Evolutionary conservation across 2,888 invertebrate species (phyloP).

Genomic region (Siphlonurus alternatus): DNA sequence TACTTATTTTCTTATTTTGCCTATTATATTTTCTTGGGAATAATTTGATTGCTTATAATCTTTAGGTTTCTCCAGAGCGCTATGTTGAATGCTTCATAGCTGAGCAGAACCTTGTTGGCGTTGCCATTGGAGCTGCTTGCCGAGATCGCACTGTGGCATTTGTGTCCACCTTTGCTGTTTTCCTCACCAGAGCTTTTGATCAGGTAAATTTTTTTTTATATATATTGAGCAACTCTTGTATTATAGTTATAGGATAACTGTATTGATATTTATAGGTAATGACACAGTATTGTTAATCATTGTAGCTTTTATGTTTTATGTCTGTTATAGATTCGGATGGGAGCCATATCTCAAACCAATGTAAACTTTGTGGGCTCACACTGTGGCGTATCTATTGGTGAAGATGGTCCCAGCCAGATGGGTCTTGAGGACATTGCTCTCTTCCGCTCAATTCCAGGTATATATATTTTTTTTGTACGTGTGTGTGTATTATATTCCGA

Average conservation of each 20-base stretch:
- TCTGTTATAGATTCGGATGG: slow-evolving; percentile 85
- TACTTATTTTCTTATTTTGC: no score
- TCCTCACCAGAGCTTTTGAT: slow-evolving; percentile 92
- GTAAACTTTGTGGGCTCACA: slow-evolving; percentile 95
- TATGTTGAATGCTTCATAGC: slow-evolving; percentile 98
- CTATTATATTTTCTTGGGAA: no score
- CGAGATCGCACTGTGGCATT: slow-evolving; percentile 86
- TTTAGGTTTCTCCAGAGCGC: slow-evolving; percentile 36
- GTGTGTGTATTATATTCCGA: background rate
- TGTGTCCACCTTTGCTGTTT: slow-evolving; percentile 94
- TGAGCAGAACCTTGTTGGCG: slow-evolving; percentile 94
- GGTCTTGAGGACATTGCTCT: slow-evolving; percentile 95
- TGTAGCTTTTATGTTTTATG: slow-evolving; percentile 12
- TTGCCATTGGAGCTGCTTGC: slow-evolving; percentile 88
- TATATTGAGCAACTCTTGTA: no score
- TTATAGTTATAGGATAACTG: background rate
- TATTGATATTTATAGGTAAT: background rate
- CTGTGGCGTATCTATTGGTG: slow-evolving; percentile 95
- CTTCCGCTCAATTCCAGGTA: slow-evolving; percentile 79
- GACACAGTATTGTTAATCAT: background rate
- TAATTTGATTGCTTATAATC: no score
- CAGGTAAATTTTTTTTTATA: slow-evolving; percentile 39
- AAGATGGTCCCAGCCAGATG: slow-evolving; percentile 99
- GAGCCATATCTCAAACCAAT: slow-evolving; percentile 95
- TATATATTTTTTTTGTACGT: no score